Percentiles rank a stretch among this genome's conserved stretches.
Conservation (phyloP, 2,797 vertebrate species). For the Oreochromis mossambicus region DNA sequence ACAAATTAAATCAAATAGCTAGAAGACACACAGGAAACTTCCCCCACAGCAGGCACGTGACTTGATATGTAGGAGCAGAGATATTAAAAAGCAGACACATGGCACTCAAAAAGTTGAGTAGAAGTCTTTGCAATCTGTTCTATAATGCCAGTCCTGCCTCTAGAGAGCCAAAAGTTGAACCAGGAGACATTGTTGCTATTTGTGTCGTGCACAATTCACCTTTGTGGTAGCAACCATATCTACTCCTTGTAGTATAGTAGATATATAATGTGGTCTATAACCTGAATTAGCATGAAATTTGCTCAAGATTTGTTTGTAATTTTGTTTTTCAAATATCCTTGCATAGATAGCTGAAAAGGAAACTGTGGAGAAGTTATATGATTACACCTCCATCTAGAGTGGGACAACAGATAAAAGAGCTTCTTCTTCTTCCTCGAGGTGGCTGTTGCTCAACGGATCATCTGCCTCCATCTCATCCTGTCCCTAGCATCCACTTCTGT, state of each 20-base stretch:
- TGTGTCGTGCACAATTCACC: not conserved
- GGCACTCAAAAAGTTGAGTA: not conserved
- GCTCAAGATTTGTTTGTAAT: not conserved
- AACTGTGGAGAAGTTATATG: not conserved
- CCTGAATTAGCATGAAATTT: not conserved
- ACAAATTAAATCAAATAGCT: slow-evolving; percentile 39
- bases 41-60: not conserved
- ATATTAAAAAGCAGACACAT: not conserved
- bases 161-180: not conserved
- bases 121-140: not conserved
- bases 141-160: not conserved
- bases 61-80: slow-evolving; percentile 7
- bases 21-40: not conserved
- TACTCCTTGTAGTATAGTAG: not conserved
- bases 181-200: not conserved
- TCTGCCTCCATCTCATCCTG: not conserved
- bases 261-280: not conserved
- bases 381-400: not conserved
- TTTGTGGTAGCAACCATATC: not conserved
- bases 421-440: not conserved
- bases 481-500: not conserved
- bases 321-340: not conserved
- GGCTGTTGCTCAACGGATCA: not conserved
- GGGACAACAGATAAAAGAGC: not conserved
- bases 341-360: not conserved